Base-by-base conservation (phyloP, 2,797 vertebrate species). In the Acipenser transmontanus region DNA sequence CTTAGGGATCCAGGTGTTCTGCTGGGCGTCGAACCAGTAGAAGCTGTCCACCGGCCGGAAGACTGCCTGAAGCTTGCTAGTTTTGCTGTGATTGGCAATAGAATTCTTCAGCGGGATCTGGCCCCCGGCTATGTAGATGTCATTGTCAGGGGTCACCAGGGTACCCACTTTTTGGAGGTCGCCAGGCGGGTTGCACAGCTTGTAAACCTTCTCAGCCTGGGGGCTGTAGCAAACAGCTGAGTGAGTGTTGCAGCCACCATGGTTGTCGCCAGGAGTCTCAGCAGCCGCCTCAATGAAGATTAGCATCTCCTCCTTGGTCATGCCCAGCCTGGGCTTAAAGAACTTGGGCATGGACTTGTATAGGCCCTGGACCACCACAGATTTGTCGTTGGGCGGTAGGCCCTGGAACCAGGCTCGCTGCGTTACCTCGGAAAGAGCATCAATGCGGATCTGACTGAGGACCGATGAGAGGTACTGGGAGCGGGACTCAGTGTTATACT, bases 261-360 rank as follows among this genome's bases (percentile, higher is more conserved):
- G 71, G 11, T 67, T 67, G 12, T 88, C 81, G 63, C 87, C 87
- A 0, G 92, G 85, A 51, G 88, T 87, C 78, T 98, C 96, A 47
- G 93, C 89, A 73, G 89, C 83, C 64, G 94, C 94, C 89, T 99
- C 96, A 74, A 96, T 92, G 79, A 99, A 98, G 74, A 99, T 98
- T 64, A 99, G 91, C 97, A 98, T 99, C 80, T 99, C 97, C 80
- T 99, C 97, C 87, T 99, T 99, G 50, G 97, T 99, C 97, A 99
- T 99, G 69, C 97, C 97, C 34, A 99, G 84, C 47, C 97, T 87
- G 1, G 97, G 97, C 73, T 99, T 99, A 87, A 99, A 99, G 78
- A 98, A 99, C 84, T 98, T 98, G 74, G 97, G 97, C 97, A 99
- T 99, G 1, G 97, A 99, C 82, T 99, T 99, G 83, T 99, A 99